These are phyloP conservation scores for Endotricha flammealis DNA, from an alignment of 2,888 invertebrate genomes.

Conservation along the genomic window DNA sequence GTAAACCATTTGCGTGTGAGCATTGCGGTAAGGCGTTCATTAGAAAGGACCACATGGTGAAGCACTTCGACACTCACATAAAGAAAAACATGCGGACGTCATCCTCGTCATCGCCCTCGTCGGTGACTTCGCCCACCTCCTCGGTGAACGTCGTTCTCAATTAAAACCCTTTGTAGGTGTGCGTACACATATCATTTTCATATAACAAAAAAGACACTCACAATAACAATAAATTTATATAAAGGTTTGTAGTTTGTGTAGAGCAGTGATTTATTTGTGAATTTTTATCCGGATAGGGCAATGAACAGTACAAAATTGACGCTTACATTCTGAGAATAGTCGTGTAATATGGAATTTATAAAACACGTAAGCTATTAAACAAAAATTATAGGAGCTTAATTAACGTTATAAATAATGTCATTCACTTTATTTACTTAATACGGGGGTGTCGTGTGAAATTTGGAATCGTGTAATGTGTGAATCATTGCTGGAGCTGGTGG, in stretches of 20 bases:
- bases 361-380: neutral
- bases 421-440: no score
- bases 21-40: conserved; percentile 93
- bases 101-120: conserved; percentile 41
- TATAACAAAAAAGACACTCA: conserved; percentile 19
- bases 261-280: conserved; percentile 29
- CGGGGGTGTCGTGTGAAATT: conserved; percentile 8
- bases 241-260: conserved; percentile 31
- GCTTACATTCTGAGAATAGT: neutral
- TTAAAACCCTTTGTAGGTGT: conserved; percentile 10
- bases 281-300: conserved; percentile 4
- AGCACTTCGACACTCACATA: conserved; percentile 89
- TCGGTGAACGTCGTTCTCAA: conserved; percentile 24
- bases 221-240: conserved; percentile 26
- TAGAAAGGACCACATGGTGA: conserved; percentile 93
- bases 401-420: conserved; percentile 9
- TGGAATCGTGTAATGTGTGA: conserved; percentile 15
- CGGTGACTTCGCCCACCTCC: conserved; percentile 23
- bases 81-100: conserved; percentile 73
- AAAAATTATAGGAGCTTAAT: neutral
- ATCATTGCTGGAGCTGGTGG: neutral
- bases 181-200: conserved; percentile 48
- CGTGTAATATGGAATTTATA: neutral
- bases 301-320: neutral
- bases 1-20: conserved; percentile 89